A percentile compares a stretch with the other conserved stretches of the same genome.
phyloP scores from a whole-genome alignment of 2,888 invertebrate genomes.

The Stegana nigrithorax region DNA sequence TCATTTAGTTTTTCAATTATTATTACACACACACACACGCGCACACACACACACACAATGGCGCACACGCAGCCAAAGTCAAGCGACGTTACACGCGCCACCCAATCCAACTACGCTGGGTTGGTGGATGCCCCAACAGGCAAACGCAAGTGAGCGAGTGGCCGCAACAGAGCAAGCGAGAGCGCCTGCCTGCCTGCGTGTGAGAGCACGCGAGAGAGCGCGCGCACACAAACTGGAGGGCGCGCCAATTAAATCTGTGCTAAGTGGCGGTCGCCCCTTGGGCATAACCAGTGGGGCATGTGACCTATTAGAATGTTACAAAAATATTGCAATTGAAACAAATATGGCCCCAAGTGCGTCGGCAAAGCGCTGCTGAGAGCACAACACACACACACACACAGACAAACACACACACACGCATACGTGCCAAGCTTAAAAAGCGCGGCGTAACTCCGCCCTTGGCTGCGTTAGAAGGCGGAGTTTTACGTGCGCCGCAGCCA shows the following conservation, averaged over 20 bases:
- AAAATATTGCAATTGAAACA: conserved; percentile 61
- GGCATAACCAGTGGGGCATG: conserved; percentile 21
- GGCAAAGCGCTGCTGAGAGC: neutral
- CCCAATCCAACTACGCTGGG: too few relatives aligned
- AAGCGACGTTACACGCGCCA: too few relatives aligned
- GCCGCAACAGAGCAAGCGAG: neutral
- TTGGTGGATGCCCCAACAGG: too few relatives aligned
- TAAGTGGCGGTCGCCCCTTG: conserved; percentile 7
- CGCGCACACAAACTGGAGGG: neutral
- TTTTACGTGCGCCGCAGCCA: conserved; percentile 11
- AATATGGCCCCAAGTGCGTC: conserved; percentile 43
- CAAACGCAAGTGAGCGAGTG: neutral
- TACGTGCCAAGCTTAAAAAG: too few relatives aligned
- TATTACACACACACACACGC: conserved; percentile 2
- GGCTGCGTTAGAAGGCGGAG: neutral
- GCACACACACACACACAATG: neutral
- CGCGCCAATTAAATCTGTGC: conserved; percentile 19
- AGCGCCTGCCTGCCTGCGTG: neutral
- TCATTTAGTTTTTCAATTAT: conserved; percentile 9
- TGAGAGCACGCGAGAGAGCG: neutral
- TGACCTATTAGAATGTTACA: conserved; percentile 64
- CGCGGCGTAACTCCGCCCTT: conserved; percentile 25
- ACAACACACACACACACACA: conserved; percentile 12
- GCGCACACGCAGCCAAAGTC: neutral
- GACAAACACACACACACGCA: neutral